Evolutionary conservation across 2,888 invertebrate genomes (phyloP).

Genomic region (Brassicogethes aeneus): DNA sequence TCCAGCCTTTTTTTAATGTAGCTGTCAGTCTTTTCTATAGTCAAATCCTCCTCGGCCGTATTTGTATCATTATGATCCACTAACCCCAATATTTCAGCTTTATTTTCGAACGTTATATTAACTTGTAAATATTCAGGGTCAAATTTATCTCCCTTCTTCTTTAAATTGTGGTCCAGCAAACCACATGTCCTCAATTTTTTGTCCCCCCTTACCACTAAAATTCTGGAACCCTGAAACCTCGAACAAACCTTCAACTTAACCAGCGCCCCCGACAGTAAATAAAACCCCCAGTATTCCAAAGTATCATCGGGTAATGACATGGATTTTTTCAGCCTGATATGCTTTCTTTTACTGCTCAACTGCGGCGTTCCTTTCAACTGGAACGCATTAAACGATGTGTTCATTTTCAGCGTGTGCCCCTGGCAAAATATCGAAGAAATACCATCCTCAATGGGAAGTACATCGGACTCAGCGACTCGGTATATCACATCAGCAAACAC

Average conservation of each 20-base stretch:
- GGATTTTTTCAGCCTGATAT: slow-evolving; percentile 69
- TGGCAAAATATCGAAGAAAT: slow-evolving; percentile 77
- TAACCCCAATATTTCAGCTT: slow-evolving; percentile 42
- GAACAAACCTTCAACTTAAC: slow-evolving; percentile 75
- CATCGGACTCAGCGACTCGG: slow-evolving; percentile 75
- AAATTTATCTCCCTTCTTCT: slow-evolving; percentile 52
- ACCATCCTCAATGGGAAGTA: slow-evolving; percentile 72
- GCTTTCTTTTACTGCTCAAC: slow-evolving; percentile 58
- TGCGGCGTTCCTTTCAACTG: slow-evolving; percentile 48
- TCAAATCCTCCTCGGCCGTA: slow-evolving; percentile 23
- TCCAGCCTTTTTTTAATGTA: slow-evolving; percentile 20
- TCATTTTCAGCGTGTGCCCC: slow-evolving; percentile 70
- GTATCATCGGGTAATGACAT: slow-evolving; percentile 79
- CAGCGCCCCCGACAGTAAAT: slow-evolving; percentile 66
- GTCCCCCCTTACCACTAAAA: slow-evolving; percentile 74
- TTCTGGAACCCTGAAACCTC: slow-evolving; percentile 66
- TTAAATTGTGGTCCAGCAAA: slow-evolving; percentile 59
- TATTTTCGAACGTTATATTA: slow-evolving; percentile 51
- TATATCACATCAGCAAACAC: slow-evolving; percentile 70
- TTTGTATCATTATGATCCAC: slow-evolving; percentile 20
- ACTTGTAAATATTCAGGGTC: slow-evolving; percentile 47
- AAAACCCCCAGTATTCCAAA: slow-evolving; percentile 84
- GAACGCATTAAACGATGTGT: slow-evolving; percentile 48
- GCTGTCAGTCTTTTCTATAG: slow-evolving; percentile 18
- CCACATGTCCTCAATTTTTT: slow-evolving; percentile 70